Evolutionary conservation across 92 coral and sea anemone genomes (phyloP).

Genomic region (Virgularia gustaviana): DNA sequence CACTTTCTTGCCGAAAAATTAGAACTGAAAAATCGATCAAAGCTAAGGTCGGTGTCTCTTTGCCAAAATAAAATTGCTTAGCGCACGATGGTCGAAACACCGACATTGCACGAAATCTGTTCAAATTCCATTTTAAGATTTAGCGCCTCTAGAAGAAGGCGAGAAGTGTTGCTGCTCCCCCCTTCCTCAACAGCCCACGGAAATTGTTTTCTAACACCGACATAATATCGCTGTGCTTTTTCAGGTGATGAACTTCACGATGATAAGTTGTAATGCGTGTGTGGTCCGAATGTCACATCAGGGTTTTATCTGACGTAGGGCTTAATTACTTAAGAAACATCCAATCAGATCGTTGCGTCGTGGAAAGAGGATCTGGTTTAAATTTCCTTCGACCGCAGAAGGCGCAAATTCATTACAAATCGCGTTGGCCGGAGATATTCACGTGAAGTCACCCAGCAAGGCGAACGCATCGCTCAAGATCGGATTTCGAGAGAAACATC

Average conservation of each 20-base stretch:
- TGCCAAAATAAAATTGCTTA: too few species aligned
- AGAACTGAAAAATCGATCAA: conserved; percentile 14
- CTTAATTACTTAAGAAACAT: conserved; percentile 21
- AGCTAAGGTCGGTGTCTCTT: too few species aligned
- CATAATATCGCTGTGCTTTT: conserved; percentile 33
- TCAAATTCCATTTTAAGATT: too few species aligned
- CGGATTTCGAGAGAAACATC: conserved; percentile 8
- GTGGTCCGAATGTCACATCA: conserved; percentile 37
- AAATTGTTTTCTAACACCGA: conserved; percentile 36
- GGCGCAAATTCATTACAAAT: conserved; percentile 10
- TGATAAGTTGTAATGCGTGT: conserved; percentile 32
- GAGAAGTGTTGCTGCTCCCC: background rate
- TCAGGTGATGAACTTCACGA: conserved; percentile 29
- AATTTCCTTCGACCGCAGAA: conserved; percentile 32
- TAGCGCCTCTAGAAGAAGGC: background rate
- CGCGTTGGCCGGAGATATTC: conserved; percentile 19
- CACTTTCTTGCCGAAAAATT: background rate
- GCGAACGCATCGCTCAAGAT: conserved; percentile 13
- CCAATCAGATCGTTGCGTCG: conserved; percentile 16
- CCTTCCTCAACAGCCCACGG: conserved; percentile 9
- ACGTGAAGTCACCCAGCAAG: conserved; percentile 12
- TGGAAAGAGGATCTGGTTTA: conserved; percentile 32
- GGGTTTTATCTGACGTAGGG: conserved; percentile 30
- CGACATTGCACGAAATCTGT: too few species aligned
- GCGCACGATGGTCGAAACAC: too few species aligned